These are phyloP conservation scores for Pangasius larnaudii DNA, from an alignment of 2,797 vertebrate genomes.

Conservation along the genomic window DNA sequence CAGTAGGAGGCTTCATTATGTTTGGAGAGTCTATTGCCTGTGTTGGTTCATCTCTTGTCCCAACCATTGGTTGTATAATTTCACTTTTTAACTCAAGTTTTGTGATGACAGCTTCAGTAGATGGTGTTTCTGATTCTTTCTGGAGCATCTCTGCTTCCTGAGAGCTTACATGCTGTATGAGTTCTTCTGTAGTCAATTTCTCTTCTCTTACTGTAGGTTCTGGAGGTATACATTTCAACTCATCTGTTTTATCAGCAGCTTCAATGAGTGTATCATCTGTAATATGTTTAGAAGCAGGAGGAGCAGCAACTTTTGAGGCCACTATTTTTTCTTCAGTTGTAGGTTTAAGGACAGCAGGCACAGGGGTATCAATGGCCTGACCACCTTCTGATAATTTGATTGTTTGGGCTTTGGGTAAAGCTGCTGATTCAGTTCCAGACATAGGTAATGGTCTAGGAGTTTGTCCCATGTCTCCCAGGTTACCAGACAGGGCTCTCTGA, in stretches of 20 bases:
- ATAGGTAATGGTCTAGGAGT: constrained; percentile 64
- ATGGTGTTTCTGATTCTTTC: not conserved
- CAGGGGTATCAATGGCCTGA: constrained; percentile 26
- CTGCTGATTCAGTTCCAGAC: constrained; percentile 54
- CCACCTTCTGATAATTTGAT: constrained; percentile 42
- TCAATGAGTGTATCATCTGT: constrained; percentile 10
- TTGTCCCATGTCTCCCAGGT: constrained; percentile 83
- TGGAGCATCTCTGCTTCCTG: not conserved
- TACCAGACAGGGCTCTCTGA: constrained; percentile 88
- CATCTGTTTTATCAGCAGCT: constrained; percentile 46
- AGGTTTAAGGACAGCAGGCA: constrained; percentile 37
- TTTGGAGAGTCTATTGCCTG: not conserved
- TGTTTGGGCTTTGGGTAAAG: constrained; percentile 54
- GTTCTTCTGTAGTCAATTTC: not conserved
- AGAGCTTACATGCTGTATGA: not conserved
- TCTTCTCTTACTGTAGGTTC: constrained; percentile 26
- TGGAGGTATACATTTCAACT: constrained; percentile 40
- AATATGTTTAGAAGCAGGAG: constrained; percentile 10
- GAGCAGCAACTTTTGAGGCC: constrained; percentile 27
- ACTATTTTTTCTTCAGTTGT: constrained; percentile 35
- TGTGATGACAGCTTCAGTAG: not conserved
- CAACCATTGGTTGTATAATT: not conserved
- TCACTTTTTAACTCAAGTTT: not conserved
- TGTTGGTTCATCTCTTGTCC: not conserved
- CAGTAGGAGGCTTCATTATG: not conserved